Percentiles rank a stretch among this genome's conserved stretches.
Evolutionary conservation across 2,888 invertebrate genomes (phyloP).

Genomic region (Platycnemis pennipes): DNA sequence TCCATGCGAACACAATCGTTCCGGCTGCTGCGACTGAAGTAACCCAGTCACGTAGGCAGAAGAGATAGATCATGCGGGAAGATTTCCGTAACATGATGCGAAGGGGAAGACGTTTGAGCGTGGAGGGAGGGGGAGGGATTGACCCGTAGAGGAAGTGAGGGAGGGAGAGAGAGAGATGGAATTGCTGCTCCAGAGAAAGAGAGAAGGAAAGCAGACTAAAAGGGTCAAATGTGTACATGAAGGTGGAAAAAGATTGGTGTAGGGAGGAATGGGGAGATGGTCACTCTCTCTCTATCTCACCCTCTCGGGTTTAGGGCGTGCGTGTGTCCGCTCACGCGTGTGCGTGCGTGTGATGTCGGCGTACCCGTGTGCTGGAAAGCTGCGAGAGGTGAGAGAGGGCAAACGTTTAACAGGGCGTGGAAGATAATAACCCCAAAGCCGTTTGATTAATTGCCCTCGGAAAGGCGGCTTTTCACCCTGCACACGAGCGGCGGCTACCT

Average conservation of each 20-base stretch:
- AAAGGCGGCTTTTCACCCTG: slow-evolving; percentile 43
- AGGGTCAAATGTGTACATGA: neutral
- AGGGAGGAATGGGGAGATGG: neutral
- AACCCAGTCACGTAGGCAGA: no score
- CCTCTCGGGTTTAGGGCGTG: neutral
- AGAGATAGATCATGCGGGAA: neutral
- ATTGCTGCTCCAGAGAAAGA: no score
- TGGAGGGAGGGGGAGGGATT: neutral
- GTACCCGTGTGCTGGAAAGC: neutral
- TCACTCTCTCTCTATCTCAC: neutral
- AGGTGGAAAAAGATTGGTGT: neutral
- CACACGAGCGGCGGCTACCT: slow-evolving; percentile 26
- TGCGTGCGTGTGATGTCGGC: neutral
- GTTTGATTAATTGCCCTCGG: slow-evolving; percentile 55
- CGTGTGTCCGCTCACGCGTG: neutral
- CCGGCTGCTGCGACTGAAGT: no score
- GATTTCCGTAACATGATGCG: neutral
- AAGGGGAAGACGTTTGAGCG: neutral
- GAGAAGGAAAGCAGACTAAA: no score
- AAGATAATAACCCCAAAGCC: slow-evolving; percentile 41
- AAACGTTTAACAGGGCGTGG: slow-evolving; percentile 48
- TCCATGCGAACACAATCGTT: no score
- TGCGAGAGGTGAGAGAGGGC: neutral
- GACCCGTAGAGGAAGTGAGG: neutral
- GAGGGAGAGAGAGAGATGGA: neutral